Evolutionary conservation across 2,888 invertebrate species (phyloP).

Genomic region (Adineta ricciae): DNA sequence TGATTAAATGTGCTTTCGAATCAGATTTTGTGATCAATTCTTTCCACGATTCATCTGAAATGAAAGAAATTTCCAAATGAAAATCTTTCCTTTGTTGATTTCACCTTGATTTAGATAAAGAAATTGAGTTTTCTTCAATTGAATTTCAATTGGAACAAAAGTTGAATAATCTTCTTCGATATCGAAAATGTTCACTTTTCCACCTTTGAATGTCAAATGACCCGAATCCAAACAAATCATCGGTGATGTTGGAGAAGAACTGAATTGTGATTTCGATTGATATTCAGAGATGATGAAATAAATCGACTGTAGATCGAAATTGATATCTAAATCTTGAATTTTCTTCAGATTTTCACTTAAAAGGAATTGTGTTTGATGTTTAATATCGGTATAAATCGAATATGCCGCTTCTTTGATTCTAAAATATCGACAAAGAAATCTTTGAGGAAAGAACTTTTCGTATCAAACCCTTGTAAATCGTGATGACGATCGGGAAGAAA

Average conservation of each 20-base stretch:
- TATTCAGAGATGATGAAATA: constrained; percentile 73
- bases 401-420: not conserved
- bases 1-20: constrained; percentile 10
- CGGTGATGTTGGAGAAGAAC: not conserved
- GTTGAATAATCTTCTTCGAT: not conserved
- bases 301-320: constrained; percentile 71
- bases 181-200: not conserved
- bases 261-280: constrained; percentile 64
- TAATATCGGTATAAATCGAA: constrained; percentile 21
- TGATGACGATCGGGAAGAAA: not conserved
- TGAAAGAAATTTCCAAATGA: not conserved
- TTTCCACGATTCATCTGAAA: too few relatives aligned
- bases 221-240: constrained; percentile 35
- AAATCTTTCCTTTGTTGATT: too few relatives aligned
- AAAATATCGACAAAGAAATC: too few relatives aligned
- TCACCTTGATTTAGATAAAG: too few relatives aligned
- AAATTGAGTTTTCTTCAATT: too few relatives aligned
- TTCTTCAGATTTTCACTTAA: constrained; percentile 29
- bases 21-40: not conserved
- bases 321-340: constrained; percentile 27
- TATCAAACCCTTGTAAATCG: not conserved
- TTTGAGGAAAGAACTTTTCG: too few relatives aligned
- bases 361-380: constrained; percentile 20
- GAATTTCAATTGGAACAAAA: too few relatives aligned
- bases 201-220: constrained; percentile 31